Conservation (phyloP, 2,888 invertebrate species). For the Tryphoninae sp. region DNA sequence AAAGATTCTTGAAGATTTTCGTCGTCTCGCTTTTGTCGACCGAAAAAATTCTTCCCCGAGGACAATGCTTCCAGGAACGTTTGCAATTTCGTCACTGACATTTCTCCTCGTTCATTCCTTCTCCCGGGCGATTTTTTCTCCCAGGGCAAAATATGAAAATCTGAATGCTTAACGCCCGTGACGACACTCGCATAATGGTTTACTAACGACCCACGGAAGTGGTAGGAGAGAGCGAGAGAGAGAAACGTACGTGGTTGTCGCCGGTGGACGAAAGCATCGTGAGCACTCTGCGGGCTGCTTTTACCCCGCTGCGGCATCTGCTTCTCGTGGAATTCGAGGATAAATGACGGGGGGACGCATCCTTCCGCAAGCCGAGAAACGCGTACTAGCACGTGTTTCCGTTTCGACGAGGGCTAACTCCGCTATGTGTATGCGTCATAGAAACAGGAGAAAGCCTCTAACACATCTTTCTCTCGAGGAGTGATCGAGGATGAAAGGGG, state of each 20-base stretch:
- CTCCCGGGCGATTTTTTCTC: constrained; percentile 9
- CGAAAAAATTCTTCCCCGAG: constrained; percentile 23
- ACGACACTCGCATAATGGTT: constrained; percentile 75
- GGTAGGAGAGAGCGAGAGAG: constrained; percentile 48
- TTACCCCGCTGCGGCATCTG: constrained; percentile 55
- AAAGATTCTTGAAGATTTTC: no score
- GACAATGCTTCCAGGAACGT: constrained; percentile 35
- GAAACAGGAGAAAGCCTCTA: constrained; percentile 18
- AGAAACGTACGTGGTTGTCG: constrained; percentile 60
- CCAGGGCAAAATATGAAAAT: constrained; percentile 68
- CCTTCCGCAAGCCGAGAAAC: constrained; percentile 62
- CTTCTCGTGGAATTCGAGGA: constrained; percentile 61
- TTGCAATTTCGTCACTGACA: constrained; percentile 46
- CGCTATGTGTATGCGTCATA: neutral
- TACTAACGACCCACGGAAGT: constrained; percentile 71
- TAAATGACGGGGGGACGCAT: constrained; percentile 63
- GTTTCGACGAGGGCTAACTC: constrained; percentile 29
- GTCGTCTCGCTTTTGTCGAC: constrained; percentile 15
- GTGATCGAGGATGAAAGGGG: constrained; percentile 16
- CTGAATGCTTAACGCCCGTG: constrained; percentile 70
- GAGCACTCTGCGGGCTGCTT: constrained; percentile 22
- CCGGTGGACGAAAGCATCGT: constrained; percentile 35
- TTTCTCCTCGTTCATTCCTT: constrained; percentile 35
- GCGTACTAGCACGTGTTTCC: constrained; percentile 58
- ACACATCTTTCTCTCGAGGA: constrained; percentile 34